Base-by-base conservation (phyloP, 1,140 invertebrate species). In the Hermatobates lingyangjiaoensis region DNA sequence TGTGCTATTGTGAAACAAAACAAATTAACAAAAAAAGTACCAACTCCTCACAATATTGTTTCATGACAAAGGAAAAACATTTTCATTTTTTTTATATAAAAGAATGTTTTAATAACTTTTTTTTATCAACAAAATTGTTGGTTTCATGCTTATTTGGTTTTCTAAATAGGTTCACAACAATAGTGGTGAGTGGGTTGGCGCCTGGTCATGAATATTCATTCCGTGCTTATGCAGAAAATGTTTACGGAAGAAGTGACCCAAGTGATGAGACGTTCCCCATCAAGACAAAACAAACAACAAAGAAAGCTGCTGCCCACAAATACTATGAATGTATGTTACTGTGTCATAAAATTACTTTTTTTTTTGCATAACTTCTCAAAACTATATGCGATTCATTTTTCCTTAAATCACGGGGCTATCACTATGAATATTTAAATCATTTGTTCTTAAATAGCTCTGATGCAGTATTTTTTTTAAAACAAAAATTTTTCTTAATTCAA, bases 201-300 rank as follows among this genome's bases (percentile, higher is more conserved):
- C 78, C 90, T 1, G 88, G 90, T 56, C 88, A 94, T 59, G 81
- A 91, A 61, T 99, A 98, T 66, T 87, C 95, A 64, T 98, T 98
- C 78, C 70, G 96, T 51, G 81, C 98, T 0, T 92, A 85, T 61
- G 93, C 95, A 64, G 76, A 98, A 65, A 98, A 98, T 65, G 86
- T 97, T 15, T 92, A 96, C 63, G 96, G 96, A 15, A 72, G 88
- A 48, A 94, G 90, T 38, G 86, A 94, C 59, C 81, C 94, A 2
- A 93, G 88, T 60, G 83, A 91, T 59, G 73, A 81, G 0, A 87
- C 83, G 23, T 74, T 77, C 18, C 64, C 89, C 25, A 76, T 94
- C 15, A 81, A 77, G 39, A 91, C 87, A 28, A 90, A 91, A 66
- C 81, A 82, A 42, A 73, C 80, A 2, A 71, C 77, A 51, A 83